phyloP scores from a whole-genome alignment of 37 sponge, comb jelly and placozoan genomes.

The Cliona cf. orientalis region DNA sequence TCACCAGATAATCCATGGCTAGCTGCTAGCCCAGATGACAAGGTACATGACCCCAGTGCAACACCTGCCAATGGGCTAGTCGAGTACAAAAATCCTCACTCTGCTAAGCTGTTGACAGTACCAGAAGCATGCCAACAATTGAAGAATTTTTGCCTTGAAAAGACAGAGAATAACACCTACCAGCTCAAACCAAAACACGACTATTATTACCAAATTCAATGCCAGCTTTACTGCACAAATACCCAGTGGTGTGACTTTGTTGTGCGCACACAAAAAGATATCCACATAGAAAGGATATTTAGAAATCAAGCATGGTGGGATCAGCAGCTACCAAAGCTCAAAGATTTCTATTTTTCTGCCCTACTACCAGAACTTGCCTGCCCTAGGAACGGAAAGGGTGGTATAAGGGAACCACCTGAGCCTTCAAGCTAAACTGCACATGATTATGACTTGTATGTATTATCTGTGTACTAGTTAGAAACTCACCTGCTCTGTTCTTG shows the following conservation, averaged over 20 bases:
- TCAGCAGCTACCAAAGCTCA: conserved; percentile 35
- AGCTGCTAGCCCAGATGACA: conserved; percentile 42
- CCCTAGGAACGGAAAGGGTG: conserved; percentile 11
- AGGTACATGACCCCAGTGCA: conserved; percentile 26
- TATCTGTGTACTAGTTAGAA: too few species aligned
- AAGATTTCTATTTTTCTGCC: conserved; percentile 31
- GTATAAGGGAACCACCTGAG: too few species aligned
- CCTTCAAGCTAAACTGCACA: too few species aligned
- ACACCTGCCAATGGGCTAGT: conserved; percentile 13
- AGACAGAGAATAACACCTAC: not conserved
- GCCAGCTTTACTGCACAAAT: conserved; percentile 37
- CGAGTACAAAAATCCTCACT: conserved; percentile 48
- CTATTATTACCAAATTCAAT: conserved; percentile 49
- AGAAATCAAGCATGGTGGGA: conserved; percentile 31
- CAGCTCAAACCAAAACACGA: conserved; percentile 35
- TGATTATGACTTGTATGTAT: too few species aligned
- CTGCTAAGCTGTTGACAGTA: not conserved
- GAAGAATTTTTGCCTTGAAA: not conserved
- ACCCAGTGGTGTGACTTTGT: conserved; percentile 61
- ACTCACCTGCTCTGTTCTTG: too few species aligned
- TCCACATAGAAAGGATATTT: conserved; percentile 50
- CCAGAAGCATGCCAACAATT: conserved; percentile 16
- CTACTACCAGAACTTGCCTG: conserved; percentile 56
- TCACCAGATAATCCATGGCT: conserved; percentile 20
- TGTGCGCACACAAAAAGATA: conserved; percentile 33